Evolutionary conservation across 2,113 vertebrate genomes (phyloP).

Genomic region (Antechinus flavipes): DNA sequence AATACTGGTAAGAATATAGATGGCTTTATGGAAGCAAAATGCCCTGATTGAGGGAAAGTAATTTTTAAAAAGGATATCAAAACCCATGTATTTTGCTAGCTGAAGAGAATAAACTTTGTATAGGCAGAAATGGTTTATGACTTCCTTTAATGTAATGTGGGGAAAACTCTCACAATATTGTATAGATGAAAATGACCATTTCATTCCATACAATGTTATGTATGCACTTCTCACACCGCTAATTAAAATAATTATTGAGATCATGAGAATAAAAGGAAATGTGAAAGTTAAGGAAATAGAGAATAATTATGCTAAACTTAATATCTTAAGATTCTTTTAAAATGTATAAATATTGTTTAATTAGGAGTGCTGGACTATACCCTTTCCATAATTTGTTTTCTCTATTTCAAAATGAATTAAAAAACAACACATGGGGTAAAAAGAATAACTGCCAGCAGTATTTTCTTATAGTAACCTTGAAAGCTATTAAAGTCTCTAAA

Average conservation of each 20-base stretch:
- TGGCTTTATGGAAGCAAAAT: neutral
- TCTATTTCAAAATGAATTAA: neutral
- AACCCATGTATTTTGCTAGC: neutral
- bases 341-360: slow-evolving; percentile 38
- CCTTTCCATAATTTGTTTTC: slow-evolving; percentile 7
- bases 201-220: neutral
- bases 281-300: neutral
- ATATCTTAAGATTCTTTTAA: slow-evolving; percentile 22
- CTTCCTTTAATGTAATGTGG: slow-evolving; percentile 11
- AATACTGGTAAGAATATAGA: neutral
- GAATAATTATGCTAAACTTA: neutral
- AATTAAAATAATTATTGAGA: neutral
- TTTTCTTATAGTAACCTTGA: slow-evolving; percentile 60
- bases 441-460: slow-evolving; percentile 44
- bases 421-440: slow-evolving; percentile 21
- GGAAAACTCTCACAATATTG: neutral
- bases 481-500: slow-evolving; percentile 66
- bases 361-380: slow-evolving; percentile 26
- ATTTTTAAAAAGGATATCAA: neutral
- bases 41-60: neutral
- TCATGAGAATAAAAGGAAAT: slow-evolving; percentile 38
- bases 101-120: neutral
- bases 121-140: neutral
- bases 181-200: neutral
- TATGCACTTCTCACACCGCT: neutral